A percentile compares a stretch with the other conserved stretches of the same genome.
phyloP scores from a whole-genome alignment of 2,797 vertebrate genomes.

The Coregonus sp. region DNA sequence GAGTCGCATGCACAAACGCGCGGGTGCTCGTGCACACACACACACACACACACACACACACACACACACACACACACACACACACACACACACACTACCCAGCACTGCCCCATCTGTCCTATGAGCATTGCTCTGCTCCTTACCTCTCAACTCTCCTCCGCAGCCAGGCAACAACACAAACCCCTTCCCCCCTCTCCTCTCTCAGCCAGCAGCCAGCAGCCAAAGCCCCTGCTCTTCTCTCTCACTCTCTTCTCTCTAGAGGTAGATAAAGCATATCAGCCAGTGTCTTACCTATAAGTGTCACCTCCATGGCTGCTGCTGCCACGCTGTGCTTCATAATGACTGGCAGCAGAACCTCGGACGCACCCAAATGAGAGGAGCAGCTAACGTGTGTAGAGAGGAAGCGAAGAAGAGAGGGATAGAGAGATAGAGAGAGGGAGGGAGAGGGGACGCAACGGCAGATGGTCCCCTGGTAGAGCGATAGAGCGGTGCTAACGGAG shows the following conservation, averaged over 20 bases:
- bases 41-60: too few relatives aligned
- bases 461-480: slow-evolving; percentile 57
- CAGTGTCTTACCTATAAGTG: slow-evolving; percentile 61
- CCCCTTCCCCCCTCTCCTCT: slow-evolving; percentile 37
- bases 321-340: slow-evolving; percentile 61
- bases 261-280: neutral
- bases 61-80: neutral
- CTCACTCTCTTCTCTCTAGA: slow-evolving; percentile 3
- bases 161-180: slow-evolving; percentile 64
- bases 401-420: slow-evolving; percentile 18
- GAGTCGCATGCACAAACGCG: slow-evolving; percentile 22
- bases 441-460: slow-evolving; percentile 47
- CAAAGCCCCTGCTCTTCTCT: slow-evolving; percentile 21
- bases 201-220: slow-evolving; percentile 32
- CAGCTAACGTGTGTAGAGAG: neutral
- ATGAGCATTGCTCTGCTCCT: neutral
- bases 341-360: slow-evolving; percentile 34
- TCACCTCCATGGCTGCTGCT: slow-evolving; percentile 76
- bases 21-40: neutral
- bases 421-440: slow-evolving; percentile 15
- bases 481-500: slow-evolving; percentile 40
- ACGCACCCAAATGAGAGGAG: neutral
- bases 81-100: neutral
- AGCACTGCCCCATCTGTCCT: slow-evolving; percentile 8
- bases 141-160: neutral